Evolutionary conservation across 2,113 vertebrate species (phyloP).

Genomic region (Pitta sordida): DNA sequence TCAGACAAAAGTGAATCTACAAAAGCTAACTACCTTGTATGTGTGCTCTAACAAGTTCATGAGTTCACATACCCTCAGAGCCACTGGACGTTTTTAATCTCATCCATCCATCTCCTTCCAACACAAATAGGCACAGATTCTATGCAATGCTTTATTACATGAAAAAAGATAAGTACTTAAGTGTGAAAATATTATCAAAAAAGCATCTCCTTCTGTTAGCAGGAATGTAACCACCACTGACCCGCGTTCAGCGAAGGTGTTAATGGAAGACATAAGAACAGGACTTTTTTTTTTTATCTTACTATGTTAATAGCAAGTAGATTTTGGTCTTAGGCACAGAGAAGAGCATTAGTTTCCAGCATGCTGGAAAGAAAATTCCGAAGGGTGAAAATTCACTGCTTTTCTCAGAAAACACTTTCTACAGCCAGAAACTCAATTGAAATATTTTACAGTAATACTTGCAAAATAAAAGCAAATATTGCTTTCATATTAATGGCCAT

Average conservation of each 20-base stretch:
- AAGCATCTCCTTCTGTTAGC: neutral
- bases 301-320: neutral
- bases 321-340: constrained; percentile 4
- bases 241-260: neutral
- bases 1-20: neutral
- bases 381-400: neutral
- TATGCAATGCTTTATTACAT: neutral
- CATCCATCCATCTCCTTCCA: neutral
- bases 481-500: neutral
- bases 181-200: neutral
- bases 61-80: neutral
- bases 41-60: neutral
- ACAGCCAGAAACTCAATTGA: neutral
- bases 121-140: neutral
- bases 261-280: constrained; percentile 8
- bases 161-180: neutral
- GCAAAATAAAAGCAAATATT: neutral
- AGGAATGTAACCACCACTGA: neutral
- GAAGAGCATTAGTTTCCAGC: neutral
- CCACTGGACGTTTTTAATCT: neutral
- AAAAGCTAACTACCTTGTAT: neutral
- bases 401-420: neutral
- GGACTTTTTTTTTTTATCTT: neutral
- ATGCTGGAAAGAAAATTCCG: neutral
- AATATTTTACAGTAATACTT: neutral